These are phyloP conservation scores for Basileuterus tristriatus DNA, from an alignment of 2,797 vertebrate species.

Conservation along the genomic window DNA sequence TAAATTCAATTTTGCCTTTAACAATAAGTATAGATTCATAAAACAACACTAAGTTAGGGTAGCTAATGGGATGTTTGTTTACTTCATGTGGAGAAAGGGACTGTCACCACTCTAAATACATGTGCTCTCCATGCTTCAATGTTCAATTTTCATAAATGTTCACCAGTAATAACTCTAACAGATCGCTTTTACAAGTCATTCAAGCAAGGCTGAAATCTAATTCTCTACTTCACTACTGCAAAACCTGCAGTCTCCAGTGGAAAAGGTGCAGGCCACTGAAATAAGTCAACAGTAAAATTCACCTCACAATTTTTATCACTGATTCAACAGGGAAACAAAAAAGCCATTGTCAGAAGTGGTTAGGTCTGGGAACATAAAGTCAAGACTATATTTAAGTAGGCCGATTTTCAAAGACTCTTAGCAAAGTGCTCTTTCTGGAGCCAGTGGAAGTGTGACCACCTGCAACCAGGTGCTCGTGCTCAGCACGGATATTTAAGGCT, in stretches of 20 bases:
- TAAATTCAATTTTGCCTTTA: neutral
- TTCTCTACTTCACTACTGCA: neutral
- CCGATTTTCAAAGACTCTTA: neutral
- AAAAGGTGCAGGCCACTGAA: neutral
- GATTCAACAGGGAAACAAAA: conserved; percentile 61
- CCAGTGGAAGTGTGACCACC: neutral
- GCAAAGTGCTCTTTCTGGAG: conserved; percentile 19
- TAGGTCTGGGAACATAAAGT: conserved; percentile 1
- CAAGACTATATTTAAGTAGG: conserved; percentile 4
- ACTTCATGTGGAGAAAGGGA: neutral
- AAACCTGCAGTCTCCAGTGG: neutral
- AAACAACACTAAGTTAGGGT: neutral
- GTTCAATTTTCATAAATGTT: neutral
- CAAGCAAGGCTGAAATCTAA: neutral
- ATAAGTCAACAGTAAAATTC: conserved; percentile 44
- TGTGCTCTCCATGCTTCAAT: neutral
- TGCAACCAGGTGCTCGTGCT: neutral
- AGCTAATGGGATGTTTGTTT: neutral
- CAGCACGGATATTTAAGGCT: neutral
- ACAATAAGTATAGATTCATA: neutral
- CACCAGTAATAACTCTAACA: neutral
- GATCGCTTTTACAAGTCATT: neutral
- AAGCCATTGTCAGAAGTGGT: conserved; percentile 47
- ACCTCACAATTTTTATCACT: conserved; percentile 40
- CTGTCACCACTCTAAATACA: neutral